phyloP scores from a whole-genome alignment of 1,140 invertebrate species.

The Micrasema minimum region DNA sequence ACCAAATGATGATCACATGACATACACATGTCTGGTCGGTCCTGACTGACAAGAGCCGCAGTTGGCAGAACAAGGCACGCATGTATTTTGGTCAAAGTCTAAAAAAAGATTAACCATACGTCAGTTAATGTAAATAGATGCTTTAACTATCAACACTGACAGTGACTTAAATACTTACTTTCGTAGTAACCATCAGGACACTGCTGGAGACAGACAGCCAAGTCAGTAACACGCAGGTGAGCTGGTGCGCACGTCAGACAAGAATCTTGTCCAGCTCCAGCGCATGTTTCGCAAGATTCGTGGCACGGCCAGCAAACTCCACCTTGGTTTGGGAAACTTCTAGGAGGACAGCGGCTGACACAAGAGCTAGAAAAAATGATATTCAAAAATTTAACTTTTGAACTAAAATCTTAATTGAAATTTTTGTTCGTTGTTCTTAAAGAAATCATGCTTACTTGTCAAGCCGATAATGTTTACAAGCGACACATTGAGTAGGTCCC shows the following conservation, averaged over 20 bases:
- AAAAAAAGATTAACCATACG: conserved; percentile 40
- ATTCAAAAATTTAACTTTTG: too few relatives aligned
- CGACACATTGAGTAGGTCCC: conserved; percentile 82
- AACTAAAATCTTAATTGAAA: too few relatives aligned
- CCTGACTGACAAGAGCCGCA: conserved; percentile 84
- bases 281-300: conserved; percentile 85
- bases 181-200: conserved; percentile 89
- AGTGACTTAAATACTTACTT: too few relatives aligned
- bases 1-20: conserved; percentile 86
- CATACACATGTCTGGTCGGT: conserved; percentile 81
- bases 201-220: conserved; percentile 83
- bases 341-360: conserved; percentile 81
- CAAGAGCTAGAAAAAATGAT: conserved; percentile 73
- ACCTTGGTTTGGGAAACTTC: conserved; percentile 81
- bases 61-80: conserved; percentile 78
- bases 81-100: conserved; percentile 79
- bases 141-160: too few relatives aligned
- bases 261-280: conserved; percentile 83
- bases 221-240: conserved; percentile 80
- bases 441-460: conserved; percentile 75
- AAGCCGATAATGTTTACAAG: conserved; percentile 81
- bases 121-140: too few relatives aligned
- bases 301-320: conserved; percentile 85
- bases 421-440: too few relatives aligned
- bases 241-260: conserved; percentile 84